Conservation (phyloP, 2,797 vertebrate genomes). For the Gymnothorax javanicus region DNA sequence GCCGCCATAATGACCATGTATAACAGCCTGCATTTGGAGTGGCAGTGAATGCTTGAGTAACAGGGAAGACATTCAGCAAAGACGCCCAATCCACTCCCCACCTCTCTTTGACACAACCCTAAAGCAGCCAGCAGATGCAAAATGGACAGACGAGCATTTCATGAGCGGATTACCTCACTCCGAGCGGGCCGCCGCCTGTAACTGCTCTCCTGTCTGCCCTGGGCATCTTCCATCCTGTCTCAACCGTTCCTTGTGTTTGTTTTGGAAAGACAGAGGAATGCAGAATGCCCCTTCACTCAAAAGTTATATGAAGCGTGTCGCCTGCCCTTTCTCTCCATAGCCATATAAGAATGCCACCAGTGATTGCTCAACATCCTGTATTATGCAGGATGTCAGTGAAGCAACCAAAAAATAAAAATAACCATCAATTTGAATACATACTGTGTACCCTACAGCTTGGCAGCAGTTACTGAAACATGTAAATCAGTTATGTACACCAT, state of each 20-base stretch:
- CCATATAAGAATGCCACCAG: neutral
- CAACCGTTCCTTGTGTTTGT: too few relatives aligned
- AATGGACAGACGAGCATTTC: neutral
- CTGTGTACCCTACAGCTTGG: neutral
- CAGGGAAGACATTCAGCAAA: neutral
- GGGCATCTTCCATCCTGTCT: neutral
- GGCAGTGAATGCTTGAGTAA: neutral
- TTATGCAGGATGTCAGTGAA: constrained; percentile 15
- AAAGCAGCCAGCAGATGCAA: neutral
- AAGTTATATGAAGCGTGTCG: neutral
- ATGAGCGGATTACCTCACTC: neutral
- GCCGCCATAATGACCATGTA: neutral
- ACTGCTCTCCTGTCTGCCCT: neutral
- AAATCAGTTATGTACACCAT: neutral
- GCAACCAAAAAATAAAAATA: constrained; percentile 5
- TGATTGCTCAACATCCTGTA: constrained; percentile 14
- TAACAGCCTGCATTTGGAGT: neutral
- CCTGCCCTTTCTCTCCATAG: neutral
- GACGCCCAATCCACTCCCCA: neutral
- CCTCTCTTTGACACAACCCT: neutral
- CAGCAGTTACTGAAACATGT: neutral
- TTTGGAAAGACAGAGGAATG: neutral
- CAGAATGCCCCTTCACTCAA: neutral
- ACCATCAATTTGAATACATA: neutral
- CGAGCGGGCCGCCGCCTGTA: neutral